Evolutionary conservation across 2,888 invertebrate genomes (phyloP), one percentile per base, ranked within the genome.

Genomic region (Caenorhabditis doughertyi): DNA sequence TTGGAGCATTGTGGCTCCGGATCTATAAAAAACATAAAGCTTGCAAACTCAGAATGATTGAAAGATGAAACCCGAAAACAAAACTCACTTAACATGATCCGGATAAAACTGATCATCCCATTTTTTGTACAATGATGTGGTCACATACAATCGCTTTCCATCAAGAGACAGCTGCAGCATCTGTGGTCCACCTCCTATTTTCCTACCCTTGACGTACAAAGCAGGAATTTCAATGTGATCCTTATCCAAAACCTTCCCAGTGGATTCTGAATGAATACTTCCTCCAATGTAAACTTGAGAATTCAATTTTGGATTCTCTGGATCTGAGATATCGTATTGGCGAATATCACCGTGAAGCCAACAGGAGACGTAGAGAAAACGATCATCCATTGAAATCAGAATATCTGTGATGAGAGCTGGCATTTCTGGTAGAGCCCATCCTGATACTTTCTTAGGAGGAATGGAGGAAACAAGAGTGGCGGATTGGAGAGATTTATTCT

Each of bases 31-130:
- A n/a, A n/a, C n/a, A n/a, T n/a, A n/a, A n/a, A n/a, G n/a, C n/a
- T n/a, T n/a, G n/a, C n/a, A n/a, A n/a, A n/a, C n/a, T n/a, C n/a
- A n/a, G n/a, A n/a, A n/a, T n/a, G n/a, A n/a, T n/a, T n/a, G n/a
- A n/a, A n/a, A n/a, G n/a, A n/a, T n/a, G n/a, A n/a, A n/a, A n/a
- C n/a, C n/a, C n/a, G n/a, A n/a, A n/a, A n/a, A n/a, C n/a, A n/a
- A n/a, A n/a, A 29, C 93, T 92, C 92, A 95, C 94, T 95, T 93
- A 49, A 94, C 93, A 93, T 95, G 94, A 77, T 96, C 95, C 0
- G 97, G 97, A 92, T 97, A 98, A 91, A 98, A 96, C 93, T 97
- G 96, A 89, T 95, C 95, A 92, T 99, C 98, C 97, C 98, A 98
- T 0, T 95, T 94, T 1, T 95, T 95, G 92, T 95, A 97, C 3